Evolutionary conservation across 2,113 vertebrate genomes (phyloP).

Genomic region (Chaenogobius annularis): DNA sequence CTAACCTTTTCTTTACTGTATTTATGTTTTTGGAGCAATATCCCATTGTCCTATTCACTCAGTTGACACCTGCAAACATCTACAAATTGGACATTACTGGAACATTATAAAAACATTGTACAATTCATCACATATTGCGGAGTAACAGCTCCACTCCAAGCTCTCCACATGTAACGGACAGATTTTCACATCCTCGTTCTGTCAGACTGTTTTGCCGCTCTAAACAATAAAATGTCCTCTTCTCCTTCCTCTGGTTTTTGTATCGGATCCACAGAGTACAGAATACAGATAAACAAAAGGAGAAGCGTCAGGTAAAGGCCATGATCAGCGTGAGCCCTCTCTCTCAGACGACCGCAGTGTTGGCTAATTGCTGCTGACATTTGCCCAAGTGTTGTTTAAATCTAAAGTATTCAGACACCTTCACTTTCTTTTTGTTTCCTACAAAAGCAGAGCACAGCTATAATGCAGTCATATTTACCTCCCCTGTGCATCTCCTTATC

Average conservation of each 20-base stretch:
- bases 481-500: slow-evolving; percentile 56
- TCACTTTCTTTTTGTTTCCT: slow-evolving; percentile 61
- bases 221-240: background rate
- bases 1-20: too few species aligned
- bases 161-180: background rate
- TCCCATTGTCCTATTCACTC: background rate
- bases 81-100: background rate
- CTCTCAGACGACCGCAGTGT: slow-evolving; percentile 57
- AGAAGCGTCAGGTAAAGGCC: slow-evolving; percentile 52
- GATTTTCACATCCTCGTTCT: background rate
- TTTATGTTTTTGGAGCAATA: too few species aligned
- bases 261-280: slow-evolving; percentile 10
- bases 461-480: slow-evolving; percentile 67
- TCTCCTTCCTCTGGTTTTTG: slow-evolving; percentile 16
- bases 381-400: slow-evolving; percentile 70
- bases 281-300: slow-evolving; percentile 59
- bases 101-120: background rate
- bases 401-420: slow-evolving; percentile 65
- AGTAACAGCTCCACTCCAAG: background rate
- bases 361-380: slow-evolving; percentile 81
- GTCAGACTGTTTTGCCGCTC: background rate
- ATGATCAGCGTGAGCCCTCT: slow-evolving; percentile 74
- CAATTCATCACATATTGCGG: background rate
- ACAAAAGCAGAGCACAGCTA: slow-evolving; percentile 42
- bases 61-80: background rate